phyloP scores from a whole-genome alignment of 2,797 vertebrate species.

The Lepus townsendii region DNA sequence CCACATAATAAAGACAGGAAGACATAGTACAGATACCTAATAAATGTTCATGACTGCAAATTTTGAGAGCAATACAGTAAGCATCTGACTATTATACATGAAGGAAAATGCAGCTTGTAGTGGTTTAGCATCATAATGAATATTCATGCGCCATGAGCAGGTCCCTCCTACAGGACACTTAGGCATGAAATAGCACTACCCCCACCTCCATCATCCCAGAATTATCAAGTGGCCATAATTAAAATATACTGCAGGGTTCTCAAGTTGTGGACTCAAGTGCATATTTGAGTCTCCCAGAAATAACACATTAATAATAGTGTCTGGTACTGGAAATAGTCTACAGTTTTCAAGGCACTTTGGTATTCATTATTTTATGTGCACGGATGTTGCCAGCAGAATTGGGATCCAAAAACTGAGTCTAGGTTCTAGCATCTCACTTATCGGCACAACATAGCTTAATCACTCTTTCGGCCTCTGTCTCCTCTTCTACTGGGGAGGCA shows the following conservation, averaged over 20 bases:
- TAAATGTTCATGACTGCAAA: constrained; percentile 14
- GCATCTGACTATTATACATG: constrained; percentile 48
- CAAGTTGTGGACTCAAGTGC: constrained; percentile 49
- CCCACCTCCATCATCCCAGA: not conserved
- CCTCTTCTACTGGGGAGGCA: constrained; percentile 24
- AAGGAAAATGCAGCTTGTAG: not conserved
- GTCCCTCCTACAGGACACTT: constrained; percentile 20
- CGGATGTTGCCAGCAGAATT: not conserved
- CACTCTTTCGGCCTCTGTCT: constrained; percentile 49
- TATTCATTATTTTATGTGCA: constrained; percentile 30
- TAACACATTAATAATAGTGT: constrained; percentile 59
- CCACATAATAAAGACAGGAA: not conserved
- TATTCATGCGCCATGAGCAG: constrained; percentile 62
- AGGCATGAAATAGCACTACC: not conserved
- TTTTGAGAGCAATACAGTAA: not conserved
- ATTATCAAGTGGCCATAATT: constrained; percentile 75
- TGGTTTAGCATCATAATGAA: constrained; percentile 70
- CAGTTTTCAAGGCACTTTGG: not conserved
- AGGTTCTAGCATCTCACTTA: not conserved
- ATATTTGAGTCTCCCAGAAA: not conserved
- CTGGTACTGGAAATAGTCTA: not conserved
- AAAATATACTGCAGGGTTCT: constrained; percentile 64
- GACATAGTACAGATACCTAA: not conserved
- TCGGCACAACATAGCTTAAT: not conserved
- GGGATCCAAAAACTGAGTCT: not conserved